Base-by-base conservation (phyloP, 2,888 invertebrate species). In the Xestia xanthographa region DNA sequence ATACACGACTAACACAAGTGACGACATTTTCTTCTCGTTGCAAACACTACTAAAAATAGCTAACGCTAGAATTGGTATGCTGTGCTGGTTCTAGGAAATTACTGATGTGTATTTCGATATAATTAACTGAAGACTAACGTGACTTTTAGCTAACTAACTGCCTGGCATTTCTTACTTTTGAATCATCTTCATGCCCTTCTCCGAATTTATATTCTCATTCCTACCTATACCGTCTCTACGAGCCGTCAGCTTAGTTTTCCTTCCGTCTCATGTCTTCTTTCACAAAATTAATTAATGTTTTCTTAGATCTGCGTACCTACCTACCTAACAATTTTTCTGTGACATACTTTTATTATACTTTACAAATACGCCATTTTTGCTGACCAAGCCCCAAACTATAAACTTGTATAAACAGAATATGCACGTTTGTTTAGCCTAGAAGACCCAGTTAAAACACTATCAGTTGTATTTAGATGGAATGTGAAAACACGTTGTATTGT, bases 401-500 rank as follows among this genome's bases (percentile, higher is more conserved):
- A 34, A 60, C 22, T 34, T 11, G 17, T 43, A 48, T 6, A 53
- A 11, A 22, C 34, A 41, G 29, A 77, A 80, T n/a, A 66, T 38
- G 50, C 45, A 63, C 2, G 9, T 56, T 65, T 71, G 45, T 77
- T 72, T 67, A 41, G 75, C 72, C 68, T 78, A 72, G 14, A 69
- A 70, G 50, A 71, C 53, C 38, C 56, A 66, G 63, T 53, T 72
- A 56, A 29, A 62, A 17, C 17, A 76, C 29, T 80, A 80, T 80
- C 72, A 62, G 58, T 34, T 43, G 38, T 73, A 72, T 66, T 75
- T 63, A 76, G 53, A 73, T 78, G 66, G 66, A 75, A 86, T 80
- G 72, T 50, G 43, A 84, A 84, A 86, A 86, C 81, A 86, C 29
- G 79, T 65, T 67, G 66, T 77, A 81, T 86, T 85, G 85, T 85